A percentile compares a stretch with the other conserved stretches of the same genome.
Conservation (phyloP, 2,113 vertebrate species). For the Falco punctatus region DNA sequence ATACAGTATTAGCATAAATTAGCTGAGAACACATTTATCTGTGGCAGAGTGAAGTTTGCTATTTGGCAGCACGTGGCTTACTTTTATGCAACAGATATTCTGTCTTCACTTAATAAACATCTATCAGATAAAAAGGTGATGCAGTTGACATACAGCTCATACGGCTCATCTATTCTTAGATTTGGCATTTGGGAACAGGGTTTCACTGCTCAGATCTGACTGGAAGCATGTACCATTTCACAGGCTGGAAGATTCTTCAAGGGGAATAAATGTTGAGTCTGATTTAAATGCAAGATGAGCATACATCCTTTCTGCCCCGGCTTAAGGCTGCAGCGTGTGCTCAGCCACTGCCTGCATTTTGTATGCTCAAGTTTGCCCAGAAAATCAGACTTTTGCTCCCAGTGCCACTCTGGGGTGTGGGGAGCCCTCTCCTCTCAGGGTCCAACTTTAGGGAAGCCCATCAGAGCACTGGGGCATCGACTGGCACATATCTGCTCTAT, state of each 20-base stretch:
- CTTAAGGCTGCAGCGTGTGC: neutral
- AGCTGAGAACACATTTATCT: slow-evolving; percentile 17
- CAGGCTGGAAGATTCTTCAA: slow-evolving; percentile 28
- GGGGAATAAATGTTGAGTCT: slow-evolving; percentile 29
- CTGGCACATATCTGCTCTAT: neutral
- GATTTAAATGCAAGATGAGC: neutral
- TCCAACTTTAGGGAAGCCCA: neutral
- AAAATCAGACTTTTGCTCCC: neutral
- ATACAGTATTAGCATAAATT: slow-evolving; percentile 13
- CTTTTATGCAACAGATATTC: slow-evolving; percentile 26
- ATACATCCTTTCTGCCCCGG: neutral
- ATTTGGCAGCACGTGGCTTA: slow-evolving; percentile 38
- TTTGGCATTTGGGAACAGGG: slow-evolving; percentile 43
- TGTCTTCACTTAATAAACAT: slow-evolving; percentile 49
- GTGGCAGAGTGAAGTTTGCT: slow-evolving; percentile 33
- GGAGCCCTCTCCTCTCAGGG: neutral
- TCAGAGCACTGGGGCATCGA: accelerated
- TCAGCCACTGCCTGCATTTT: neutral
- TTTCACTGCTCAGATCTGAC: neutral
- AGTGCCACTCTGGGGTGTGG: neutral
- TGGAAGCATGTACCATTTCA: slow-evolving; percentile 12
- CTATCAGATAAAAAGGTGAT: slow-evolving; percentile 44
- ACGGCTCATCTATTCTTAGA: slow-evolving; percentile 64
- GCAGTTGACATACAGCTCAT: slow-evolving; percentile 30
- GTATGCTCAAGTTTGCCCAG: neutral